These are phyloP conservation scores for Drosophila robusta DNA, from an alignment of 2,888 invertebrate species.

Conservation along the genomic window DNA sequence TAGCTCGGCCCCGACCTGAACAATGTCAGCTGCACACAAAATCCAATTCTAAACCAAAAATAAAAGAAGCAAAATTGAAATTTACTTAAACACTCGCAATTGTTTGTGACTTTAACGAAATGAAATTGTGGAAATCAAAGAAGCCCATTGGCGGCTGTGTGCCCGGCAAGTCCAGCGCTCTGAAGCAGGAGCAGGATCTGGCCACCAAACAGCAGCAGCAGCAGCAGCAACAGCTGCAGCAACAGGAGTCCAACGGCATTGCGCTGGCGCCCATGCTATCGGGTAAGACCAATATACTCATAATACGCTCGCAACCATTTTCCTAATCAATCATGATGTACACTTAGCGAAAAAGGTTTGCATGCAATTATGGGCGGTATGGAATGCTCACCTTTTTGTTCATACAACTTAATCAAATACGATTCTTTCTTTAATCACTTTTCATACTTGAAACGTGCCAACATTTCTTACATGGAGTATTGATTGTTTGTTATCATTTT, in stretches of 20 bases:
- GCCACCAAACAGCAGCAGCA: conserved; percentile 57
- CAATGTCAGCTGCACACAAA: conserved; percentile 19
- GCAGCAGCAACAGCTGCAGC: conserved; percentile 53
- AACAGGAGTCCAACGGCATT: conserved; percentile 72
- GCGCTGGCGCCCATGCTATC: conserved; percentile 83
- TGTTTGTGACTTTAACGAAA: conserved; percentile 42
- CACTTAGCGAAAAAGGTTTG: not conserved
- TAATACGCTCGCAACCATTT: not conserved
- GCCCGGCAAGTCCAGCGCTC: conserved; percentile 82
- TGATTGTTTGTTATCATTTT: too few relatives aligned
- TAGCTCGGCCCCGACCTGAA: conserved; percentile 9
- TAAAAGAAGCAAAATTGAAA: conserved; percentile 1
- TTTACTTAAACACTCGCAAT: conserved; percentile 7
- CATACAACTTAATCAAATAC: too few relatives aligned
- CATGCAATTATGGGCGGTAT: too few relatives aligned
- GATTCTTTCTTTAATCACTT: too few relatives aligned
- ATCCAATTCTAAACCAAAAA: conserved; percentile 7
- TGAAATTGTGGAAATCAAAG: conserved; percentile 85
- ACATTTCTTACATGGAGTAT: too few relatives aligned
- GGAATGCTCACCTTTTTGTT: too few relatives aligned
- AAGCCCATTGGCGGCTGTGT: conserved; percentile 85
- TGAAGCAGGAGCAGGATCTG: conserved; percentile 82
- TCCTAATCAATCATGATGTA: conserved; percentile 3
- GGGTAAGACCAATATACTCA: conserved; percentile 69
- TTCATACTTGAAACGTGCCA: too few relatives aligned